A percentile compares a stretch with the other conserved stretches of the same genome.
Conservation (phyloP, 1,140 invertebrate species). For the Amyelois transitella region DNA sequence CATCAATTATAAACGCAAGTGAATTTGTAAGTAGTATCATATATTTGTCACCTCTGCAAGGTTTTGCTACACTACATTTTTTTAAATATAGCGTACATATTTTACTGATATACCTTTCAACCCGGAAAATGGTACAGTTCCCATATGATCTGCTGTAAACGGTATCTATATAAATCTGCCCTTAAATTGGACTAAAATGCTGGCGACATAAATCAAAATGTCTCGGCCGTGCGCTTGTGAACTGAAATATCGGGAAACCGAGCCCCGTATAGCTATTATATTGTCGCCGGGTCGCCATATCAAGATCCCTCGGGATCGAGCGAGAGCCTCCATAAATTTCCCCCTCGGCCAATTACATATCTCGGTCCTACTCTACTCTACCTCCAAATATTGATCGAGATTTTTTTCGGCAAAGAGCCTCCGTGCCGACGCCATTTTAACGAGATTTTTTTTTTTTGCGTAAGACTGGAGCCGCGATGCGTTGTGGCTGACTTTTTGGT, state of each 20-base stretch:
- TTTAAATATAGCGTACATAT: too few species aligned
- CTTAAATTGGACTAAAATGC: too few species aligned
- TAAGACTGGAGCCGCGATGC: neutral
- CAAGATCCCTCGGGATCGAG: neutral
- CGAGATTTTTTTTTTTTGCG: constrained; percentile 56
- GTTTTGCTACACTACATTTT: too few species aligned
- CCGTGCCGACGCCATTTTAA: constrained; percentile 49
- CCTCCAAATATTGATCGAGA: constrained; percentile 65
- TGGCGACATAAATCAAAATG: too few species aligned
- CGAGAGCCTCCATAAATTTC: constrained; percentile 44
- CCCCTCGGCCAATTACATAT: constrained; percentile 54
- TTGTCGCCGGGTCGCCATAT: neutral
- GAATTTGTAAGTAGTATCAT: too few species aligned
- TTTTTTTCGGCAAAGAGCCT: constrained; percentile 57
- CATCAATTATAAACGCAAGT: too few species aligned
- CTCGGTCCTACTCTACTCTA: constrained; percentile 1
- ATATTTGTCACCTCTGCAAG: too few species aligned
- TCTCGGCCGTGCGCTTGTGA: too few species aligned
- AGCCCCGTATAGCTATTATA: neutral
- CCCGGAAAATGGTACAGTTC: too few species aligned
- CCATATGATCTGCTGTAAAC: too few species aligned
- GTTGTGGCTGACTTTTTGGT: neutral
- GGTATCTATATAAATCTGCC: too few species aligned
- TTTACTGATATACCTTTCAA: too few species aligned
- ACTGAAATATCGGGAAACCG: neutral